Evolutionary conservation across 2,888 invertebrate species (phyloP).

Genomic region (Drosophila testacea): DNA sequence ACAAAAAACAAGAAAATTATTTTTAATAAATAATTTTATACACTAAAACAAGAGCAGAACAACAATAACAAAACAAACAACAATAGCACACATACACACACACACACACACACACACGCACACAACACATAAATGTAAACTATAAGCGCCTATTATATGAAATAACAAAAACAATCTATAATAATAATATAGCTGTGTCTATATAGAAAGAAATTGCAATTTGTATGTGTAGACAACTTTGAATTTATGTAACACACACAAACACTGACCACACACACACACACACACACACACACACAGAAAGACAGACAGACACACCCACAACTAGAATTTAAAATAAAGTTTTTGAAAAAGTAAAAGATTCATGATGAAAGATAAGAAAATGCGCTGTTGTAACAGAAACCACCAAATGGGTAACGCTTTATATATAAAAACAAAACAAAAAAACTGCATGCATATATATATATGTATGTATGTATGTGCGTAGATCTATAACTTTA

Average conservation of each 20-base stretch:
- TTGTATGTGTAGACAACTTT: constrained; percentile 18
- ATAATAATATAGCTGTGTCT: neutral
- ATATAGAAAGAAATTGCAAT: constrained; percentile 18
- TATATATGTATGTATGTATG: constrained; percentile 14
- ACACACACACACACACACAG: constrained; percentile 10
- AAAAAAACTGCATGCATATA: constrained; percentile 46
- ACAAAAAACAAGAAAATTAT: constrained; percentile 40
- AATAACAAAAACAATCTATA: neutral
- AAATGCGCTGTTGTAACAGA: constrained; percentile 83
- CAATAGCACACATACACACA: constrained; percentile 12
- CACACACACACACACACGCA: constrained; percentile 7
- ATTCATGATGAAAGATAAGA: constrained; percentile 11
- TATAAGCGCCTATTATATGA: constrained; percentile 12
- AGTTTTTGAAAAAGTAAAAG: constrained; percentile 11
- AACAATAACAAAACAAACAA: constrained; percentile 24
- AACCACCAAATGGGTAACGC: constrained; percentile 84
- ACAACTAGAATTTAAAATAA: constrained; percentile 26
- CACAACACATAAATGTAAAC: constrained; percentile 9
- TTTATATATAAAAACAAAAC: constrained; percentile 59
- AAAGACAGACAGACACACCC: constrained; percentile 10
- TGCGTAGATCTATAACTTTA: constrained; percentile 17
- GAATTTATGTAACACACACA: constrained; percentile 10
- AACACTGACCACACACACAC: constrained; percentile 3
- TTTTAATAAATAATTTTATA: constrained; percentile 63
- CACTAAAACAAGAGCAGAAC: constrained; percentile 33